These are phyloP conservation scores for Phaedon cochleariae DNA, from an alignment of 2,888 invertebrate species.

Conservation along the genomic window DNA sequence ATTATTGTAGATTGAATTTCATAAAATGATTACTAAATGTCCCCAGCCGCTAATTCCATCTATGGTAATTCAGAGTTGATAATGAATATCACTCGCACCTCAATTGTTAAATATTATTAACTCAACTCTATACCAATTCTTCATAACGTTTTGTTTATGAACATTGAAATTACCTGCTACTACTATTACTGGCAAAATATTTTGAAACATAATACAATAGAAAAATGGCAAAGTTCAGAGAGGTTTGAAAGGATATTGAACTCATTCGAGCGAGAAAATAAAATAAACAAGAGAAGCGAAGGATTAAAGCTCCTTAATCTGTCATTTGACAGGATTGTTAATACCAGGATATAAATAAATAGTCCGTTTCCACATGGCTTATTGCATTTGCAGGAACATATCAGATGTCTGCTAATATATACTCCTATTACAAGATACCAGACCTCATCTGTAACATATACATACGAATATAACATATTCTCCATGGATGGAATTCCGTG, in stretches of 20 bases:
- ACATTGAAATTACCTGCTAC: too few species aligned
- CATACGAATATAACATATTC: background rate
- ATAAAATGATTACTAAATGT: too few species aligned
- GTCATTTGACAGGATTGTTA: slow-evolving; percentile 1
- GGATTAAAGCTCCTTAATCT: background rate
- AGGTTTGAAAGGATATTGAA: background rate
- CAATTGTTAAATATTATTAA: too few species aligned
- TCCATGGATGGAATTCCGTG: background rate
- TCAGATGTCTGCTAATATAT: slow-evolving; percentile 1
- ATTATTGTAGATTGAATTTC: too few species aligned
- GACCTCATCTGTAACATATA: background rate
- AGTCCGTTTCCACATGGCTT: background rate
- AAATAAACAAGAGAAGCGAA: background rate
- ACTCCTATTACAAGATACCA: slow-evolving; percentile 2
- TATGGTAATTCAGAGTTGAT: too few species aligned
- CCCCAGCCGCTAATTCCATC: too few species aligned
- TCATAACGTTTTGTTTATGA: too few species aligned
- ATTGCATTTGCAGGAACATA: background rate
- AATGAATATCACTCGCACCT: too few species aligned
- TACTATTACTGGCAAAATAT: too few species aligned
- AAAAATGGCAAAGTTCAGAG: background rate
- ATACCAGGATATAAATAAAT: background rate
- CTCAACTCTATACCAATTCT: too few species aligned
- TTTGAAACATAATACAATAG: background rate
- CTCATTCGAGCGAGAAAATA: background rate